Base-by-base conservation (phyloP, 1,140 invertebrate genomes). In the Pantala flavescens region DNA sequence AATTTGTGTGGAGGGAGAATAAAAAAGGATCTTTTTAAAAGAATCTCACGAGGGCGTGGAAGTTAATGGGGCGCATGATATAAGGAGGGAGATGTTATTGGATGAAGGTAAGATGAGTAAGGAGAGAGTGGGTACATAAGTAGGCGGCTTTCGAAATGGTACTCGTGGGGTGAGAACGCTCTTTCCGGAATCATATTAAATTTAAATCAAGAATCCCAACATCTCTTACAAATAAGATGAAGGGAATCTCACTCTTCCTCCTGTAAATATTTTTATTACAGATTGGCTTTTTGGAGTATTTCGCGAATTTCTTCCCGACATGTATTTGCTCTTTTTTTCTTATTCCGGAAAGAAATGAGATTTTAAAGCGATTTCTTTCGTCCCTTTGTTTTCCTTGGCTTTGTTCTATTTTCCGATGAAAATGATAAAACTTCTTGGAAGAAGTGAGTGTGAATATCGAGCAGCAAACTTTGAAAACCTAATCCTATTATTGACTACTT, bases 121-220 rank as follows among this genome's bases (percentile, higher is more conserved):
- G 49, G 12, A 21, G 49, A 19, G 49, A 21, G 49, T 21, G 49
- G n/a, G 49, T 63, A 21, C 14, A 63, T 63, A 63, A 21, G 14
- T 16, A 63, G n/a, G 49, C 16, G 49, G 49, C 14, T 19, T 63
- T 16, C 16, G 49, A 63, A 63, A 63, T 21, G n/a, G n/a, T 19
- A 63, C 14, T 19, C 49, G 12, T 16, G 49, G 49, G 49, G 12
- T 63, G 49, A 21, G 49, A 63, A 12, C n/a, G 49, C 49, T 63
- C 49, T 63, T 63, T 63, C 14, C 49, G 49, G 49, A 63, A 63
- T 63, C 49, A 63, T 63, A 63, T 63, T 63, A 63, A 63, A 63
- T 63, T 63, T 63, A 63, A 63, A 63, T 63, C 49, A 63, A 63
- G 49, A 63, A 63, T 21, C 49, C 49, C 49, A 63, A 63, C 49